Base-by-base conservation (phyloP, 2,888 invertebrate genomes). In the Brenthis ino region DNA sequence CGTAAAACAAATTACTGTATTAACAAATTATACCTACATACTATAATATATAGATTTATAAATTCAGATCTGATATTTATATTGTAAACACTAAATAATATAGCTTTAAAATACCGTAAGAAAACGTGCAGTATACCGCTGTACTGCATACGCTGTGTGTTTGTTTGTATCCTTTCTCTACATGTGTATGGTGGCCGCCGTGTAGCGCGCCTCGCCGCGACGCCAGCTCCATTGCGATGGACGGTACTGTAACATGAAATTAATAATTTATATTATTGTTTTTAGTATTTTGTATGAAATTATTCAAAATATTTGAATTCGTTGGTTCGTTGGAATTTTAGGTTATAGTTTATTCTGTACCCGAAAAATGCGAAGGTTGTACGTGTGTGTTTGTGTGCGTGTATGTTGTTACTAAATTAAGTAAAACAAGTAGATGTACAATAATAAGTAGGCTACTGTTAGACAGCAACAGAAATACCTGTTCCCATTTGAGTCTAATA, bases 111-210 rank as follows among this genome's bases (percentile, higher is more conserved):
- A 47, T 47, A 58, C 60, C 24, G 58, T 50, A 11, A 43, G 37
- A 43, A 43, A 43, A 55, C 53, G 69, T 66, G 63, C 58, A 20
- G 56, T 51, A 57, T 57, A 24, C 50, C 33, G 20, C 37, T 43
- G 37, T 43, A 43, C 37, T 11, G 60, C 20, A 20, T 20, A 20
- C 20, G 20, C 20, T 20, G 3, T 28, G 28, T 28, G 24, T 3
- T 28, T 53, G 56, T 56, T 13, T 50, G 6, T 57, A 16, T 43
- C 11, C 16, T 28, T 48, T 11, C 47, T 60, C 88, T 94, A 98
- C 98, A 98, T 98, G 90, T 98, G 98, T 86, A 98, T 98, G 72
- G 98, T 98, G 66, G 98, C 98, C 51, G 98, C 98, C 28, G 98
- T 98, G 91, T 98, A 98, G 81, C 98, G 96, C 12, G 98, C 98